Base-by-base conservation (phyloP, 2,888 invertebrate species). In the Oxycera nigricornis region DNA sequence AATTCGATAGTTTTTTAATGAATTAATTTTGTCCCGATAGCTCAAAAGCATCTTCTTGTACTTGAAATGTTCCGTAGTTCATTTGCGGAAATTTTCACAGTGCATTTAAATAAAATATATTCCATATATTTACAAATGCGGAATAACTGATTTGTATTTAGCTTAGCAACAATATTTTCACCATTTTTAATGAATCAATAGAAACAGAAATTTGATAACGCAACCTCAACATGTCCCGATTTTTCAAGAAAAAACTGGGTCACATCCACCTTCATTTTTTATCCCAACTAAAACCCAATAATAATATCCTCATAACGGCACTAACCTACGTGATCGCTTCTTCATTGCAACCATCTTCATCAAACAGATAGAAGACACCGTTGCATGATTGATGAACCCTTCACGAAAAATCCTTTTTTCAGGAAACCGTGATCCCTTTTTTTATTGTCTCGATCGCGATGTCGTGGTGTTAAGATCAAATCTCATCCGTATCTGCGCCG, bases 401-500 rank as follows among this genome's bases (percentile, higher is more conserved):
- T 70, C 35, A 20, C 11, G 26, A 70, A 20, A 31, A 30, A 70
- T 70, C 70, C 70, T 55, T 70, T 70, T 55, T 24, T 65, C 41
- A 20, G 39, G 28, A 65, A 65, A 65, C 28, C n/a, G 22, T 39
- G 70, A 70, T 70, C 14, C 31, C 31, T 22, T 52, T 65, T 20
- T 65, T 55, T 52, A 70, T 70, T 31, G 31, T 22, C 31, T 2
- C 24, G 31, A 52, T 70, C 31, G 70, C 55, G 31, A n/a, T 55
- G 55, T 55, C 55, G 30, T 55, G 65, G 65, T 70, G 70, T 55
- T 55, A 26, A 55, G 70, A 70, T 70, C 70, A 70, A 70, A 52
- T 70, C 70, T 55, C 70, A 35, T 67, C 41, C 11, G 46, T n/a
- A 67, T 67, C 65, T 24, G 26, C 4, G 11, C n/a, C n/a, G n/a